These are phyloP conservation scores for Bursaphelenchus mucronatus DNA, from an alignment of 1,140 invertebrate species.

Conservation along the genomic window DNA sequence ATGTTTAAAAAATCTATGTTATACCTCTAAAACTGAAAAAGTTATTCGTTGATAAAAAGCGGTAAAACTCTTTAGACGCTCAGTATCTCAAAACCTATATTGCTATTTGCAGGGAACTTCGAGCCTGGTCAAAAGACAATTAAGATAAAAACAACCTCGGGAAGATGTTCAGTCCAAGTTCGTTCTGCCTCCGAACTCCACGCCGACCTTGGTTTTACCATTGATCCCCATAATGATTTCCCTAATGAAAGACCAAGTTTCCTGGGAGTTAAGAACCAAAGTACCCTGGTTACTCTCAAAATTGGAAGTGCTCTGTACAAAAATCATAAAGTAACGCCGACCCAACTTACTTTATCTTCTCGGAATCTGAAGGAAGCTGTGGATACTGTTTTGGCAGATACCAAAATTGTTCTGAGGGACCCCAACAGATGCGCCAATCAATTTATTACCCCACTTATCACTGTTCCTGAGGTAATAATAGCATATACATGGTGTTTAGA, in stretches of 20 bases:
- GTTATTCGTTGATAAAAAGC: too few species aligned
- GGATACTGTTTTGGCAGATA: conserved; percentile 1
- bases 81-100: too few species aligned
- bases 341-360: neutral
- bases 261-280: neutral
- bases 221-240: neutral
- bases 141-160: neutral
- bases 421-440: neutral
- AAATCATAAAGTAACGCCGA: neutral
- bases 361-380: neutral
- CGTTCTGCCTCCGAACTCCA: neutral
- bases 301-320: neutral
- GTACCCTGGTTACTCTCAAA: neutral
- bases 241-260: conserved; percentile 2
- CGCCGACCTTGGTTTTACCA: neutral
- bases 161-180: neutral
- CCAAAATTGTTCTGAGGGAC: neutral
- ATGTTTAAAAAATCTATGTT: too few species aligned
- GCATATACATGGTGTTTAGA: neutral
- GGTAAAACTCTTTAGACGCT: too few species aligned
- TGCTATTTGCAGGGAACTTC: too few species aligned
- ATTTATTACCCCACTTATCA: neutral
- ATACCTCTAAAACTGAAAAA: too few species aligned
- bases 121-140: too few species aligned
- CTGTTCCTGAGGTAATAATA: neutral